Base-by-base conservation (phyloP, 2,888 invertebrate species). In the Drosophila kuntzei region DNA sequence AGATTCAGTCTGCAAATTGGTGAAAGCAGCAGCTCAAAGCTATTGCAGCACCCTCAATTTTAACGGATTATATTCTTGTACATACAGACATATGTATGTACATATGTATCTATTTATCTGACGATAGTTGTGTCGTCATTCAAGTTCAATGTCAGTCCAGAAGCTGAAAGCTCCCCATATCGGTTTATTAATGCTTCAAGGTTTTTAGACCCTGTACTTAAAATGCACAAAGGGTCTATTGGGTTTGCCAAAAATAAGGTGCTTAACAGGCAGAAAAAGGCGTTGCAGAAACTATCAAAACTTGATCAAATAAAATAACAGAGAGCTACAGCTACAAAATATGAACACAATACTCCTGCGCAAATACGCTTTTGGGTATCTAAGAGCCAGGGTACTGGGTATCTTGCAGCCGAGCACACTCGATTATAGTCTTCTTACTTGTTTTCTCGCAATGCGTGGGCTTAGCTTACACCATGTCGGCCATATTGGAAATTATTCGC, bases 81-180 rank as follows among this genome's bases (percentile, higher is more conserved):
- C 59, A 20, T 12, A 6, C 34, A 36, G 7, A 41, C 41, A 41
- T 12, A 41, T 5, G 3, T 37, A 37, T 20, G 39, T 22, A 18
- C 20, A 37, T 49, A 20, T 64, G 29, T 46, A 43, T 9, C 20
- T 32, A n/a, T 54, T 67, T 29, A n/a, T 44, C n/a, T 11, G 7
- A 14, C 22, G 12, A 44, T 67, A 43, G 44, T 41, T 41, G 37
- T 60, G 57, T 61, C 57, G 71, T 75, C 63, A 71, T 64, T 76
- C 87, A 88, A 88, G 87, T 88, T 88, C 87, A 88, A 88, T 89
- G 87, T 87, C 87, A 87, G 75, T 54, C 59, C 46, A 66, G 49
- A 55, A 63, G 82, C 61, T 63, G 7, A 78, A 78, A 78, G 78
- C 82, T 82, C 47, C 61, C 22, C 57, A 46, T 46, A 51, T 49